phyloP scores from a whole-genome alignment of 2,113 vertebrate genomes.

The Myotis brandtii region DNA sequence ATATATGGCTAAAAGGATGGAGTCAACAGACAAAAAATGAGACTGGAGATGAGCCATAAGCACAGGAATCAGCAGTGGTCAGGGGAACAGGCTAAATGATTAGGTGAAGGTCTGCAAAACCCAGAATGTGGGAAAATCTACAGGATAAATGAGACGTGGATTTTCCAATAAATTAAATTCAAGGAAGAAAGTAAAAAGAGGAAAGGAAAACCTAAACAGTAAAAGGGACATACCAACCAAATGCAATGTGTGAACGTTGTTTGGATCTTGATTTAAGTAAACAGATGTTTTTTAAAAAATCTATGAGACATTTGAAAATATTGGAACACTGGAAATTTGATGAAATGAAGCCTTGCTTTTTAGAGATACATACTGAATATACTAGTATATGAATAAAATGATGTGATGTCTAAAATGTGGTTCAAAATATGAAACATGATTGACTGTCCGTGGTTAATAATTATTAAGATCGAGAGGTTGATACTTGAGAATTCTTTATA shows the following conservation, averaged over 20 bases:
- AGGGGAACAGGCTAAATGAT: background rate
- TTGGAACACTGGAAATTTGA: background rate
- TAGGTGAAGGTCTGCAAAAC: background rate
- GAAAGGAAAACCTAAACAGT: background rate
- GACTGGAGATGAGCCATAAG: background rate
- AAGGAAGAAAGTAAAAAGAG: background rate
- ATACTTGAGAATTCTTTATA: background rate
- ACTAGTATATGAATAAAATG: background rate
- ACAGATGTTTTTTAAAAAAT: background rate
- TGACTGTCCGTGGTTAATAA: background rate
- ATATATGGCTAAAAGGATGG: background rate
- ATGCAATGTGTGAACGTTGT: background rate
- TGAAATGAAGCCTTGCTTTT: background rate
- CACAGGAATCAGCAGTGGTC: background rate
- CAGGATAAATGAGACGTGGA: background rate
- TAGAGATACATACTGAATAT: background rate
- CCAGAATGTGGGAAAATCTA: background rate
- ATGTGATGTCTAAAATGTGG: slow-evolving; percentile 25
- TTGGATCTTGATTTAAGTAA: slow-evolving; percentile 10
- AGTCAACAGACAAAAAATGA: background rate
- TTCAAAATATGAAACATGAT: slow-evolving; percentile 26
- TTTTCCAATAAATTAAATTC: background rate
- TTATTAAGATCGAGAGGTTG: background rate
- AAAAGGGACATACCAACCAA: background rate
- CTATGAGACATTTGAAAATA: background rate